phyloP scores from a whole-genome alignment of 2,113 vertebrate genomes.

The Ciconia maguari region DNA sequence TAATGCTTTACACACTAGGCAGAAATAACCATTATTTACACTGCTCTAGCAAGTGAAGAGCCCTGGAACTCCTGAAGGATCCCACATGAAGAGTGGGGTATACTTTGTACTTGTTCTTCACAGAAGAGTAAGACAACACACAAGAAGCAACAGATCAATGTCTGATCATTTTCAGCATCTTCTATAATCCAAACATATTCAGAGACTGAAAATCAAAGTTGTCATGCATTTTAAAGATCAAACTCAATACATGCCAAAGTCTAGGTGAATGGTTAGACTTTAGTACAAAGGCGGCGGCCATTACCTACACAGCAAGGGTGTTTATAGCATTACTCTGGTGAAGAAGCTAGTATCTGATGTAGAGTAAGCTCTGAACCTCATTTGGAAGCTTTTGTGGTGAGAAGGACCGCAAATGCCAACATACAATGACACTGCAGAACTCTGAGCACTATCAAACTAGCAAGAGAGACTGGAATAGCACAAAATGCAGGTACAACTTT shows the following conservation, averaged over 20 bases:
- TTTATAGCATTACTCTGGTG: not conserved
- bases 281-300: not conserved
- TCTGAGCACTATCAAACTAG: not conserved
- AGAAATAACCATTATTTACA: not conserved
- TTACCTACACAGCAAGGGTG: not conserved
- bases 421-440: not conserved
- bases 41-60: not conserved
- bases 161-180: not conserved
- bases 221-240: not conserved
- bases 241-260: not conserved
- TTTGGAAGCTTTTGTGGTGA: not conserved
- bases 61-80: not conserved
- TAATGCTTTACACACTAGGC: not conserved
- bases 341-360: not conserved
- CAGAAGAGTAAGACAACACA: not conserved
- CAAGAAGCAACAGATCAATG: not conserved
- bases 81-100: not conserved
- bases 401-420: not conserved
- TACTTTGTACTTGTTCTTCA: not conserved
- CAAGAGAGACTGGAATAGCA: not conserved
- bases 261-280: not conserved
- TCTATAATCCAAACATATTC: not conserved
- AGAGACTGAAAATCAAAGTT: not conserved
- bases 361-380: not conserved
- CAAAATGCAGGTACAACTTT: not conserved